Base-by-base conservation (phyloP, 1,140 invertebrate genomes). In the Dendroctonus ponderosae region DNA sequence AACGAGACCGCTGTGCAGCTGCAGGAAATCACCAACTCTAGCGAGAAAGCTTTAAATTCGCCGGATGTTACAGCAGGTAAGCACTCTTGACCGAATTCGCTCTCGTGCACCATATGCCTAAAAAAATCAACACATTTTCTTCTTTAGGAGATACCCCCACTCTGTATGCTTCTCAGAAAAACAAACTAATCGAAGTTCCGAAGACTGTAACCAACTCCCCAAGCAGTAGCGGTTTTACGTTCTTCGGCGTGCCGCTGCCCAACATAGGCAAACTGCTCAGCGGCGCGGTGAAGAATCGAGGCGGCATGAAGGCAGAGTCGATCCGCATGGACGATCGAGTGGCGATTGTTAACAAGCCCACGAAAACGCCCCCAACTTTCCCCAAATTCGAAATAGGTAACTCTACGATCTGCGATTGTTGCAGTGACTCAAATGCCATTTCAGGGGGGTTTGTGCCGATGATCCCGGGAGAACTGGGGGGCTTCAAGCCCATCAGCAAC, bases 191-290 rank as follows among this genome's bases (percentile, higher is more conserved):
- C 7, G 52, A 75, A 48, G 76, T 79, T 8, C 72, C 72, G 4
- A 81, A 79, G 72, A 72, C 74, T 40, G 75, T 81, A 7, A 74
- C 61, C 41, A 81, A 82, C 63, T 77, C 76, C 0, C 79, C 77
- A 5, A 82, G 82, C 26, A 83, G 79, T 52, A 84, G 83, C 5
- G 83, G 88, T 0, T 91, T 92, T 72, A 92, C 91, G 11, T 91
- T 94, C 71, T 93, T 94, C 72, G 92, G 92, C 0, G 85, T 93
- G 69, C 91, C 91, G 0, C 71, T 93, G 57, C 90, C 91, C 5
- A 87, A 86, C 62, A 84, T 91, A 70, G 83, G 81, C 38, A 87
- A 84, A 75, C 77, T 90, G 7, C 85, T 86, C 79, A 82, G 82
- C 70, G 79, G 0, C 77, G 79, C 41, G 7, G 37, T 52, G 26